phyloP scores from a whole-genome alignment of 2,797 vertebrate genomes.

The Chelon auratus region DNA sequence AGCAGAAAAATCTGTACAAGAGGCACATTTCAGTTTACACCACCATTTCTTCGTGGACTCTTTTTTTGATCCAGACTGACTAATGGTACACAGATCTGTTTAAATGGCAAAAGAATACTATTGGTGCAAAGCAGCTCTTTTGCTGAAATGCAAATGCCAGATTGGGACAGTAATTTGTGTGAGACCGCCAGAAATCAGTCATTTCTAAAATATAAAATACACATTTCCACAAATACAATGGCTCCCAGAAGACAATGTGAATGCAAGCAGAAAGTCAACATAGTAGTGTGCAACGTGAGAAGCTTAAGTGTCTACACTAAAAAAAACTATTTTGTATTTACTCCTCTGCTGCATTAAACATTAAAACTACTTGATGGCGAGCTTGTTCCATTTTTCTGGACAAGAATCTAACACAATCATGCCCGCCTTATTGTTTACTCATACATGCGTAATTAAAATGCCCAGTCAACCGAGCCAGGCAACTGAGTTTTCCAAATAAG shows the following conservation, averaged over 20 bases:
- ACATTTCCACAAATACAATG: too few relatives aligned
- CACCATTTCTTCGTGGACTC: slow-evolving; percentile 1
- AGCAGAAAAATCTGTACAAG: slow-evolving; percentile 15
- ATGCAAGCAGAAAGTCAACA: too few relatives aligned
- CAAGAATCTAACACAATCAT: neutral
- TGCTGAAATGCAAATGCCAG: neutral
- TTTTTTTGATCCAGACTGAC: neutral
- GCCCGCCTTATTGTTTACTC: slow-evolving; percentile 7
- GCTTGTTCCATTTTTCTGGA: neutral
- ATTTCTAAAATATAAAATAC: too few relatives aligned
- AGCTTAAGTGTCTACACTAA: too few relatives aligned
- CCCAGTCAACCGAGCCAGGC: neutral
- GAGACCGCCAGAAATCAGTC: too few relatives aligned
- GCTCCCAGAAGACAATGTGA: too few relatives aligned
- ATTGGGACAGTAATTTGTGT: too few relatives aligned
- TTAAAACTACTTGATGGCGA: neutral
- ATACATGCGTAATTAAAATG: slow-evolving; percentile 16
- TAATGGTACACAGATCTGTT: neutral
- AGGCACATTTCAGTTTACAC: slow-evolving; percentile 26
- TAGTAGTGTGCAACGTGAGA: neutral
- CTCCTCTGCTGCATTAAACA: neutral
- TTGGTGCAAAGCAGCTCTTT: neutral
- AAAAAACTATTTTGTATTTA: too few relatives aligned
- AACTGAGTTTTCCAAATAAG: neutral
- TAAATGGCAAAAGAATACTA: neutral